Evolutionary conservation across 2,888 invertebrate genomes (phyloP).

Genomic region (Oxycera nigricornis): DNA sequence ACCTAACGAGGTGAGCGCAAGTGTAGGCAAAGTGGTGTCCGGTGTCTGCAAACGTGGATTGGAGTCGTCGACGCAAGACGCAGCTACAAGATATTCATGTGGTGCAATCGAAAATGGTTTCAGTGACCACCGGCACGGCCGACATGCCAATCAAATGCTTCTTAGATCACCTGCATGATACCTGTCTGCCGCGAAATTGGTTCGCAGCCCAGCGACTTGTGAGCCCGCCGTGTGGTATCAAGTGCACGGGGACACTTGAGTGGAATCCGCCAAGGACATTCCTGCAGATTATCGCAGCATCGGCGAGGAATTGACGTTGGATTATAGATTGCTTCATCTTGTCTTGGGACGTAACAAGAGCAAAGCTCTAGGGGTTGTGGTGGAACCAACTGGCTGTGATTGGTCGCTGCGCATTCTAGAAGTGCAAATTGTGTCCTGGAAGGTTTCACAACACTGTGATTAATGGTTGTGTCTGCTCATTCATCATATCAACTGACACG

Average conservation of each 20-base stretch:
- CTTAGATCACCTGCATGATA: slow-evolving; percentile 5
- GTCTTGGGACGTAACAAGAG: no score
- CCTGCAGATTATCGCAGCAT: background rate
- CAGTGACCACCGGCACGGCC: slow-evolving; percentile 20
- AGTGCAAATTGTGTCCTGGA: no score
- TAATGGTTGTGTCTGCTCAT: no score
- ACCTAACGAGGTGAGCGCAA: background rate
- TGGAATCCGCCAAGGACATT: slow-evolving; percentile 9
- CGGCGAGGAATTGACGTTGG: background rate
- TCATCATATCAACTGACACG: no score
- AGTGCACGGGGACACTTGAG: background rate
- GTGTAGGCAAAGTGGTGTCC: background rate
- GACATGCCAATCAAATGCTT: slow-evolving; percentile 23
- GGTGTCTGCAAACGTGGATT: background rate
- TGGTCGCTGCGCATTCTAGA: no score
- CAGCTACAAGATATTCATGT: background rate
- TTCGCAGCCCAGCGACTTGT: background rate
- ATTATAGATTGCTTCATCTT: slow-evolving; percentile 7
- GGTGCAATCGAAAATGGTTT: slow-evolving; percentile 9
- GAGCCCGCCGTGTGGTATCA: background rate
- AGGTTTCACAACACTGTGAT: no score
- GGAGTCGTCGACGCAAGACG: background rate
- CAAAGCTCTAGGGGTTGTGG: no score
- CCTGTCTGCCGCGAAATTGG: slow-evolving; percentile 17
- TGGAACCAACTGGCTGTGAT: no score